Conservation (phyloP, 64 coral and sea anemone species). For the Pocillopora damicornis region DNA sequence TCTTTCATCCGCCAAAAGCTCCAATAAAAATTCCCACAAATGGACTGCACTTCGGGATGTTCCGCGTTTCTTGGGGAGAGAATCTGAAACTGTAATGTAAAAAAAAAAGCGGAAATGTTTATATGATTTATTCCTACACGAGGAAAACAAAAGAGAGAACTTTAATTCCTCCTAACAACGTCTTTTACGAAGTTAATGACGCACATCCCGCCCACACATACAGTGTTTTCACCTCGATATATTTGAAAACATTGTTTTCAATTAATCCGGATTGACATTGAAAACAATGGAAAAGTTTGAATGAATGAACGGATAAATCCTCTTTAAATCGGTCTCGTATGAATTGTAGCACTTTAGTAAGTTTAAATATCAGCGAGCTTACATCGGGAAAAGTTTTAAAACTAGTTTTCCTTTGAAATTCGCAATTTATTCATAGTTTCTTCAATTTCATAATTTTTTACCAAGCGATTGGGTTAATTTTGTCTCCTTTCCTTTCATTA, state of each 20-base stretch:
- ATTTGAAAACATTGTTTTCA: neutral
- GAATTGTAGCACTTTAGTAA: neutral
- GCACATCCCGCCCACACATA: neutral
- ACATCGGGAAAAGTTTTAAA: neutral
- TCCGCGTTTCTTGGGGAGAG: slow-evolving; percentile 3
- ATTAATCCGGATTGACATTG: neutral
- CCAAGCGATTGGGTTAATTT: no score
- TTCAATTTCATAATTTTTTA: no score
- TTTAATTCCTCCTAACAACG: neutral
- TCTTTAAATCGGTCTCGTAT: neutral
- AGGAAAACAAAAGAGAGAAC: neutral
- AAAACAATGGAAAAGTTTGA: neutral
- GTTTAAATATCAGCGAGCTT: neutral
- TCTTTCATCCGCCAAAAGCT: slow-evolving; percentile 45
- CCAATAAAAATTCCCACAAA: slow-evolving; percentile 62
- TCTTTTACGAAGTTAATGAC: neutral
- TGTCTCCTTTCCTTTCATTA: no score
- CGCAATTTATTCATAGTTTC: neutral
- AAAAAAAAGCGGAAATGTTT: neutral
- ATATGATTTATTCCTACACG: no score
- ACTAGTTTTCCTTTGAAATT: neutral
- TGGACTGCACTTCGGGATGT: slow-evolving; percentile 39
- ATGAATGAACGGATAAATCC: neutral
- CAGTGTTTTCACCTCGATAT: neutral
- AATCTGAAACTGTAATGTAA: neutral